Evolutionary conservation across 1,140 invertebrate species (phyloP).

Genomic region (Drosophila littoralis): DNA sequence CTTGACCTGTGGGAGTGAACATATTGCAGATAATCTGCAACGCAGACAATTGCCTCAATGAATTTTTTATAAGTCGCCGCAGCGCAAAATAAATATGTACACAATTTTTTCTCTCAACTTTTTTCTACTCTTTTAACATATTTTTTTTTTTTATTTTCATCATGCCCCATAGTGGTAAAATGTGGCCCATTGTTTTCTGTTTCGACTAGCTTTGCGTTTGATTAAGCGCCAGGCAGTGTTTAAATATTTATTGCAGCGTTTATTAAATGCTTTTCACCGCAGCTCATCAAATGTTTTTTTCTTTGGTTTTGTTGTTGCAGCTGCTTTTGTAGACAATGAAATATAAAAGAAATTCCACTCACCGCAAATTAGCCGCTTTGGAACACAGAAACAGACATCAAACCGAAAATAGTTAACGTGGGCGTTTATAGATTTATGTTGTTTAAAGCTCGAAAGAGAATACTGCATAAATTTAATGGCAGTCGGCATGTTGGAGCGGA

Average conservation of each 20-base stretch:
- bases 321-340: conserved; percentile 29
- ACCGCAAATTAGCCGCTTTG: conserved; percentile 67
- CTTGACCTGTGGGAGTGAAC: conserved; percentile 84
- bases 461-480: conserved; percentile 11
- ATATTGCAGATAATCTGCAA: conserved; percentile 84
- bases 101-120: conserved; percentile 14
- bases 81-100: conserved; percentile 39
- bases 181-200: conserved; percentile 68
- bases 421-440: conserved; percentile 79
- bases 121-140: conserved; percentile 1
- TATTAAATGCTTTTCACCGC: conserved; percentile 75
- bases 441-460: conserved; percentile 40
- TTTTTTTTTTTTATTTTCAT: conserved; percentile 43
- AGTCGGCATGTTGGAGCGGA: conserved; percentile 10
- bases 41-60: conserved; percentile 83
- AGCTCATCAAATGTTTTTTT: conserved; percentile 46
- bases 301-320: conserved; percentile 17
- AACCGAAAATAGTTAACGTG: conserved; percentile 49
- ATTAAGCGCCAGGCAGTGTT: conserved; percentile 54
- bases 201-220: conserved; percentile 53
- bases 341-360: conserved; percentile 72
- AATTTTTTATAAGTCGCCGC: conserved; percentile 78
- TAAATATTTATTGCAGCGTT: conserved; percentile 75
- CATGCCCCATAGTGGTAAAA: conserved; percentile 63
- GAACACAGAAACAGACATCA: conserved; percentile 35